Percentiles rank a stretch among this genome's conserved stretches.
Conservation (phyloP, 2,888 invertebrate species). For the Metalampra italica region DNA sequence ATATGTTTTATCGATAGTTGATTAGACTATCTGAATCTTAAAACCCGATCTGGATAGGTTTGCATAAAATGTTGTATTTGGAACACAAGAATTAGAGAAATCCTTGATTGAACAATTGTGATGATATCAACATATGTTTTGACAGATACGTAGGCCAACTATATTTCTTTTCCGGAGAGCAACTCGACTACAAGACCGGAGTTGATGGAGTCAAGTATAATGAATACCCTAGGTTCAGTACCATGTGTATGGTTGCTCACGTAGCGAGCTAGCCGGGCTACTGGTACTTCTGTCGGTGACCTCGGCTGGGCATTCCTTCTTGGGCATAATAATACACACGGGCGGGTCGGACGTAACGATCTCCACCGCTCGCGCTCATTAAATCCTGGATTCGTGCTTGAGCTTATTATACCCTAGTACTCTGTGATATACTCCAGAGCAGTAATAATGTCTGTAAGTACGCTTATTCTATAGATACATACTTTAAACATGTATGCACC, state of each 20-base stretch:
- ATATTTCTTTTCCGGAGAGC: no score
- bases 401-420: conserved; percentile 44
- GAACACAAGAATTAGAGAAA: not conserved
- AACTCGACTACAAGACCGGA: not conserved
- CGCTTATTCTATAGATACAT: conserved; percentile 9
- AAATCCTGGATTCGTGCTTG: conserved; percentile 52
- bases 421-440: conserved; percentile 20
- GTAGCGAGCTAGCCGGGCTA: conserved; percentile 39
- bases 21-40: not conserved
- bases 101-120: no score
- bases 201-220: conserved; percentile 6
- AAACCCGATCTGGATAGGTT: not conserved
- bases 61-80: not conserved
- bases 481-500: not conserved
- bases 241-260: conserved; percentile 29
- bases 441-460: conserved; percentile 13
- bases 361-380: conserved; percentile 59
- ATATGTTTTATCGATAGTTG: not conserved
- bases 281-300: conserved; percentile 61
- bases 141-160: no score
- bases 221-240: conserved; percentile 44
- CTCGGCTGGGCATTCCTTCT: conserved; percentile 70
- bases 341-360: conserved; percentile 57
- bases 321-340: conserved; percentile 74
- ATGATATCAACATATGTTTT: no score